Evolutionary conservation across 1,140 invertebrate genomes (phyloP).

Genomic region (Palaemon carinicauda): DNA sequence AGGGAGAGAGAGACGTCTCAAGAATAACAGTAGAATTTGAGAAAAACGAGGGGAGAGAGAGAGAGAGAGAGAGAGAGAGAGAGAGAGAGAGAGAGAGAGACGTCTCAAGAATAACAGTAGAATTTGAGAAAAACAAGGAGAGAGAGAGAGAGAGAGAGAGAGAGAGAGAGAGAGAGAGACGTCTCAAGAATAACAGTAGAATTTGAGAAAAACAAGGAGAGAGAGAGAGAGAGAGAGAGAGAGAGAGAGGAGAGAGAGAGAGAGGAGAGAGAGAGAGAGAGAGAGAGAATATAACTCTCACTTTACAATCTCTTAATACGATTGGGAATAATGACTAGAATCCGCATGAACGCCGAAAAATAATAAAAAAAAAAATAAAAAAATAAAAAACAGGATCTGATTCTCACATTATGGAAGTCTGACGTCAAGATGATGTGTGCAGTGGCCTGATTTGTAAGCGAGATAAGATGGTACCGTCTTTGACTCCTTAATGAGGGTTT

Average conservation of each 20-base stretch:
- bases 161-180: background rate
- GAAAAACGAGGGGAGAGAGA: background rate
- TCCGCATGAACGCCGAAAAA: background rate
- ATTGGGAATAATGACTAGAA: no score
- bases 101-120: background rate
- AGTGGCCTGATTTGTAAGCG: no score
- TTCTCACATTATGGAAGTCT: no score
- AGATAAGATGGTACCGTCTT: no score
- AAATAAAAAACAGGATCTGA: no score
- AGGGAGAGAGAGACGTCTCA: no score
- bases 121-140: background rate
- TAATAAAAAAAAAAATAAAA: no score
- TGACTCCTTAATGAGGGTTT: no score
- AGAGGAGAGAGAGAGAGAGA: background rate
- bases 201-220: background rate
- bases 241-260: background rate
- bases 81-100: background rate
- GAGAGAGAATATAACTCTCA: background rate
- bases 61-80: constrained; percentile 7
- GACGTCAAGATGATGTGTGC: no score
- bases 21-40: background rate
- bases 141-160: background rate
- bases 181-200: no score
- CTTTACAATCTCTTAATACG: background rate
- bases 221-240: background rate